These are phyloP conservation scores for Acestrorhynchus altus DNA, from an alignment of 2,797 vertebrate species.

Conservation along the genomic window DNA sequence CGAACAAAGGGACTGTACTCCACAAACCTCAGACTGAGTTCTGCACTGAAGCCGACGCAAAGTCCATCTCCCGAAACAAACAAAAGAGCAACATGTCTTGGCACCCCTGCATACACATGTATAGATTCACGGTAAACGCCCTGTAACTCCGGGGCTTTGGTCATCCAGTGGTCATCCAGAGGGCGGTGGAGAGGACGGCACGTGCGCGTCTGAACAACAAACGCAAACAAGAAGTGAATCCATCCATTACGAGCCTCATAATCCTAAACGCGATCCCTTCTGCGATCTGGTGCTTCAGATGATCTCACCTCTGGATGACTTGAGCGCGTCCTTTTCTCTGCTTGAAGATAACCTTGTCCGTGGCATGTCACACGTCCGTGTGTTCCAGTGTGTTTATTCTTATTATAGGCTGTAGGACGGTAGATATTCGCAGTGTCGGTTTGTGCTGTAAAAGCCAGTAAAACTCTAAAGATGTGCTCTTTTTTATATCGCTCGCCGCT, in stretches of 20 bases:
- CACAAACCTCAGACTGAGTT: slow-evolving; percentile 22
- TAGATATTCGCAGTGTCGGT: slow-evolving; percentile 79
- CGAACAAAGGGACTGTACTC: slow-evolving; percentile 30
- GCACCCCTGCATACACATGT: slow-evolving; percentile 2
- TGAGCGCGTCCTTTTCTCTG: slow-evolving; percentile 67
- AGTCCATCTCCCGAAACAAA: neutral
- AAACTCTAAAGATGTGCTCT: slow-evolving; percentile 61
- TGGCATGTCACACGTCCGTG: slow-evolving; percentile 80
- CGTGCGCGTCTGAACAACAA: slow-evolving; percentile 61
- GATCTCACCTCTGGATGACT: slow-evolving; percentile 66
- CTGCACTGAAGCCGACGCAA: neutral
- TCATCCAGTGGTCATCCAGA: slow-evolving; percentile 18
- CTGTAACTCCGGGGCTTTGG: slow-evolving; percentile 55
- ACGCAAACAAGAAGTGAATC: slow-evolving; percentile 16
- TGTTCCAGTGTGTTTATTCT: slow-evolving; percentile 77
- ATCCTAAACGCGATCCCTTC: slow-evolving; percentile 61
- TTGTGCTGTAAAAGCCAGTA: slow-evolving; percentile 80
- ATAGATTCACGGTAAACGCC: slow-evolving; percentile 26
- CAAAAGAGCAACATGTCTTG: neutral
- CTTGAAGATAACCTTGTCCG: slow-evolving; percentile 66
- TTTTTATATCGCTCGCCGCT: slow-evolving; percentile 60
- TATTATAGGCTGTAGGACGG: slow-evolving; percentile 71
- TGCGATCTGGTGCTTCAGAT: slow-evolving; percentile 71
- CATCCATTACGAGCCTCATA: slow-evolving; percentile 5
- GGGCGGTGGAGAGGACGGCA: slow-evolving; percentile 57